Percentiles rank a stretch among this genome's conserved stretches.
Evolutionary conservation across 2,797 vertebrate species (phyloP).

Genomic region (Chiloscyllium punctatum): DNA sequence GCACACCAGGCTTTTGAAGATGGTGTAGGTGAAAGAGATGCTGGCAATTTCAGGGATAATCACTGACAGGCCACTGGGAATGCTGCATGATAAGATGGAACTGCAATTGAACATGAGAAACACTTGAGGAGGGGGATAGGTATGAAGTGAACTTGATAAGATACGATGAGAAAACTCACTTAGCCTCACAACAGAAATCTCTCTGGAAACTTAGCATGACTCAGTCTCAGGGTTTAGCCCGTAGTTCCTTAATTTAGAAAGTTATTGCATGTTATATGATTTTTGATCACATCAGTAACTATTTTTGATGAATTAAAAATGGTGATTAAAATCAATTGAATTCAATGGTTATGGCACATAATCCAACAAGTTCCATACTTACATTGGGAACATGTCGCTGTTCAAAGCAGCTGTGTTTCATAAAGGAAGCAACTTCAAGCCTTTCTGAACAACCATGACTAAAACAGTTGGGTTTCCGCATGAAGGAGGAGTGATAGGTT

Average conservation of each 20-base stretch:
- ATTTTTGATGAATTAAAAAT: background rate
- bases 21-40: no score
- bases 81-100: no score
- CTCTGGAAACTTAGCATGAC: no score
- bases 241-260: background rate
- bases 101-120: no score
- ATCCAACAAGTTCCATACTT: background rate
- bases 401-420: background rate
- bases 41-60: no score
- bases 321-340: background rate
- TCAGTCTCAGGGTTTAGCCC: no score
- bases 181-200: no score
- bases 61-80: no score
- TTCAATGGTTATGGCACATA: background rate
- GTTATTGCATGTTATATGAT: background rate
- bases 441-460: background rate
- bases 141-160: no score
- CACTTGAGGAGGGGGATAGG: no score
- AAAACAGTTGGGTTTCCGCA: background rate
- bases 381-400: background rate
- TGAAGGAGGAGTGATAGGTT: background rate
- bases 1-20: no score
- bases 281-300: background rate
- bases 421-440: background rate
- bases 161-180: no score